phyloP scores from a whole-genome alignment of 92 coral and sea anemone genomes.

The Muricea muricata region DNA sequence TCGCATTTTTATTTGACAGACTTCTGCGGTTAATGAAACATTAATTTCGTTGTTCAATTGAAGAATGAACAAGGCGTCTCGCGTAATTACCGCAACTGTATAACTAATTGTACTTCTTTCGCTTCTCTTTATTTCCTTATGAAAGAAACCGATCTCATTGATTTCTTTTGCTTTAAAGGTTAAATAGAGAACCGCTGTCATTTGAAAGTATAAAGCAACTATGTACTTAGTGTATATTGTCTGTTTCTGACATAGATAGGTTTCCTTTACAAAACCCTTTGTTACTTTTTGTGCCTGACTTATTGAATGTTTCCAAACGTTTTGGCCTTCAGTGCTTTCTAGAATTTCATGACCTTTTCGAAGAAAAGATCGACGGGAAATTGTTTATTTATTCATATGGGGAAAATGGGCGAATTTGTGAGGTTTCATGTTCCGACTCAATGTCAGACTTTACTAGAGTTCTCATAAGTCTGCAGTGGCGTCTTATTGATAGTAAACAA shows the following conservation, averaged over 20 bases:
- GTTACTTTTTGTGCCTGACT: too few relatives aligned
- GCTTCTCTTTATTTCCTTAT: neutral
- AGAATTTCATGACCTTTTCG: too few relatives aligned
- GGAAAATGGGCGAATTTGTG: too few relatives aligned
- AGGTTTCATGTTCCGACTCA: too few relatives aligned
- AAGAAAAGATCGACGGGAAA: too few relatives aligned
- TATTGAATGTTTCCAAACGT: too few relatives aligned
- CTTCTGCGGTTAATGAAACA: constrained; percentile 10
- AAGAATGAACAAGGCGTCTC: constrained; percentile 36
- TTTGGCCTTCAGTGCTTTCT: too few relatives aligned
- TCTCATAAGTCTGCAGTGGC: too few relatives aligned
- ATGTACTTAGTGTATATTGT: neutral
- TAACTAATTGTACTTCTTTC: constrained; percentile 4
- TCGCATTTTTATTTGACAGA: constrained; percentile 28
- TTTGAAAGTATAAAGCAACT: neutral
- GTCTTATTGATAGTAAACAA: too few relatives aligned
- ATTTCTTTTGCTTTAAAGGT: neutral
- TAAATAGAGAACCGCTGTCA: neutral
- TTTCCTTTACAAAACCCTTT: neutral
- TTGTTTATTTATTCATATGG: too few relatives aligned
- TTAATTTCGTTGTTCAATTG: constrained; percentile 24
- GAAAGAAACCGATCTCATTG: constrained; percentile 10
- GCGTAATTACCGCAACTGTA: constrained; percentile 21
- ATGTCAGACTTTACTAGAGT: too few relatives aligned
- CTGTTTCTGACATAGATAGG: neutral